A percentile compares a stretch with the other conserved stretches of the same genome.
phyloP scores from a whole-genome alignment of 2,888 invertebrate genomes.

The Megalurothrips usitatus region DNA sequence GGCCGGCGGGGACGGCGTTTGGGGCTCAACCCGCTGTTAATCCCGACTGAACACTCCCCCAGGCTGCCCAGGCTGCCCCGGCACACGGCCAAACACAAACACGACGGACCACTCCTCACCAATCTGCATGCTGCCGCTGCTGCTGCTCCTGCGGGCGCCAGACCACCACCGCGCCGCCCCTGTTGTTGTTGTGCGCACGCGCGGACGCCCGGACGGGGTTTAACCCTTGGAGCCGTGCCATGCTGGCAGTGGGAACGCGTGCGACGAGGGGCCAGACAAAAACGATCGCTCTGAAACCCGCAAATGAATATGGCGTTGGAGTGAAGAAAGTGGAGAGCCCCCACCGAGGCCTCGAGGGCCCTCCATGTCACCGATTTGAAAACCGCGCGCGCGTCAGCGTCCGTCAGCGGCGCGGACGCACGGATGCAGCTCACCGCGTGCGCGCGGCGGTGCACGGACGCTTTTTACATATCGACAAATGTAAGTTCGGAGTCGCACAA shows the following conservation, averaged over 20 bases:
- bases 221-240: too few relatives aligned
- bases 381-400: background rate
- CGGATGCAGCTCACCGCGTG: too few relatives aligned
- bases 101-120: background rate
- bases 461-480: too few relatives aligned
- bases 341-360: background rate
- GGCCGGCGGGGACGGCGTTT: too few relatives aligned
- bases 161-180: too few relatives aligned
- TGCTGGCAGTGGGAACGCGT: background rate
- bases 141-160: background rate
- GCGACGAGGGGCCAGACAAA: background rate
- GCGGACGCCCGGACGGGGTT: background rate
- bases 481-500: too few relatives aligned
- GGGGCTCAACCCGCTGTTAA: too few relatives aligned
- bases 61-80: background rate
- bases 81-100: background rate
- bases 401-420: background rate
- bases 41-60: too few relatives aligned
- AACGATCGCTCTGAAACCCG: background rate
- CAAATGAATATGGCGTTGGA: constrained; percentile 11
- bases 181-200: too few relatives aligned
- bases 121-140: background rate
- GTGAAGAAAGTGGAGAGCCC: constrained; percentile 16
- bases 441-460: too few relatives aligned
- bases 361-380: constrained; percentile 18